These are phyloP conservation scores for Pagetopsis macropterus DNA, from an alignment of 2,797 vertebrate species.

Conservation along the genomic window DNA sequence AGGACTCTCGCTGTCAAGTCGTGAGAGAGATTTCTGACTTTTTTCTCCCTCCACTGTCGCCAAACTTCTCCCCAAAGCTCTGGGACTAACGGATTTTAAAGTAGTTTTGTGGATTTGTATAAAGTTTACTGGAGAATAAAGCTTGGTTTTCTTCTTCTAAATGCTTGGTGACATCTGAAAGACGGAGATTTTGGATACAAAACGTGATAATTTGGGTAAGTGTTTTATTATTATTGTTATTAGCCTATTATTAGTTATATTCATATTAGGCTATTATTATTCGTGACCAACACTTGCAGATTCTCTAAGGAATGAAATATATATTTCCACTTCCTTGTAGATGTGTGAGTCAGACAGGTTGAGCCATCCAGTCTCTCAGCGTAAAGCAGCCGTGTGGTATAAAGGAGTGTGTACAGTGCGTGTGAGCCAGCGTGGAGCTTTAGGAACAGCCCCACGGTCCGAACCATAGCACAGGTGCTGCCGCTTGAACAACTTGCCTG, in stretches of 20 bases:
- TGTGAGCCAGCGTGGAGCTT: slow-evolving; percentile 23
- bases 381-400: neutral
- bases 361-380: slow-evolving; percentile 11
- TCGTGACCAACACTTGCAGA: neutral
- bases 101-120: slow-evolving; percentile 41
- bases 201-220: slow-evolving; percentile 60
- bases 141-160: slow-evolving; percentile 10
- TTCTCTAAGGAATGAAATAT: neutral
- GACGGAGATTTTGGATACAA: slow-evolving; percentile 31
- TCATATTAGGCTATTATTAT: neutral
- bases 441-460: slow-evolving; percentile 15
- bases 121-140: slow-evolving; percentile 52
- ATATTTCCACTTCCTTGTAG: slow-evolving; percentile 52
- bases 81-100: slow-evolving; percentile 55
- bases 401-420: slow-evolving; percentile 5
- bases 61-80: slow-evolving; percentile 12
- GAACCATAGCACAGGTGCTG: slow-evolving; percentile 57
- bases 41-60: neutral
- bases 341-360: slow-evolving; percentile 54
- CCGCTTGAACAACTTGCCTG: slow-evolving; percentile 3
- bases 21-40: slow-evolving; percentile 48
- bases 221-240: neutral
- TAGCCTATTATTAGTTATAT: neutral
- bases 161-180: slow-evolving; percentile 41
- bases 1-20: slow-evolving; percentile 42